Percentiles rank a stretch among this genome's conserved stretches.
phyloP scores from a whole-genome alignment of 2,888 invertebrate genomes.

The Trypoxylon attenuatum region DNA sequence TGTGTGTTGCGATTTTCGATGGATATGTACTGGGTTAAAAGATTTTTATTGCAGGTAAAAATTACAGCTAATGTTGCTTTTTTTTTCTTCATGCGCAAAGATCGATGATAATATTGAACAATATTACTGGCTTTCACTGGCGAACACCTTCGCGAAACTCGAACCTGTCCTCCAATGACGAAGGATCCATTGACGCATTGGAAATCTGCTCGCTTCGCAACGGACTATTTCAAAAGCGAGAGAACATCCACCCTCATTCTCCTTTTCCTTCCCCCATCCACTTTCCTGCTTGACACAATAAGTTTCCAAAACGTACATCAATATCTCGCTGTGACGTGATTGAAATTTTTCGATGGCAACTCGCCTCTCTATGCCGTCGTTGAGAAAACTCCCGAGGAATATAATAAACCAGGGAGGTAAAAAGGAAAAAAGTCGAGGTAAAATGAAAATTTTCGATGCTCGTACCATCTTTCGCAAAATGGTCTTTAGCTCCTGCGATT shows the following conservation, averaged over 20 bases:
- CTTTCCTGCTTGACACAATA: background rate
- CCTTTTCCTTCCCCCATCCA: background rate
- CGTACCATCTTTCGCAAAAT: no score
- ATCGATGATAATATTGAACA: background rate
- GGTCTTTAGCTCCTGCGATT: no score
- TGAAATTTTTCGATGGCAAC: background rate
- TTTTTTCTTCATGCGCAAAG: background rate
- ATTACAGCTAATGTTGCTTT: background rate
- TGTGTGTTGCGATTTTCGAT: no score
- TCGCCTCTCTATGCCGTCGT: background rate
- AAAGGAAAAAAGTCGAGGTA: no score
- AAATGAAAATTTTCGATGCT: no score
- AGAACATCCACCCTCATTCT: background rate
- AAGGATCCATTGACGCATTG: constrained; percentile 14
- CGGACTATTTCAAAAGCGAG: background rate
- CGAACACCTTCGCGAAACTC: background rate
- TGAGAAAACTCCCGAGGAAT: no score
- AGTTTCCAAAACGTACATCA: background rate
- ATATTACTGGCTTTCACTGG: background rate
- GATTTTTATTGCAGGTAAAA: no score
- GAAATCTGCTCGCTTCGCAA: background rate
- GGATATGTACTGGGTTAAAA: no score
- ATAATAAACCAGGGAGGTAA: no score
- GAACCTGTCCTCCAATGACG: background rate
- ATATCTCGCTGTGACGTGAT: background rate